Evolutionary conservation across 1,140 invertebrate species (phyloP).

Genomic region (Pogonomyrmex californicus): DNA sequence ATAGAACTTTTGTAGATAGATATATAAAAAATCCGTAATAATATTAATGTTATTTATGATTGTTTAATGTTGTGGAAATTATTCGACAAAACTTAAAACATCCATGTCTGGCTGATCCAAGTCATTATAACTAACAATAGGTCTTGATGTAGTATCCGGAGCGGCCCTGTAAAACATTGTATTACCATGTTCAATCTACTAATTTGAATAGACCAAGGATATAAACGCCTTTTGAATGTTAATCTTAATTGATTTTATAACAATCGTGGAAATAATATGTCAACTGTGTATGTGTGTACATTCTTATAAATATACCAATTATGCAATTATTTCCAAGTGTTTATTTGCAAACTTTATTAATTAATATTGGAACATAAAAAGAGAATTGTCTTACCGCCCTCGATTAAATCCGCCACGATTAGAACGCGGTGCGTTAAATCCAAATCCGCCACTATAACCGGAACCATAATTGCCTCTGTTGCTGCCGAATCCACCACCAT

Average conservation of each 20-base stretch:
- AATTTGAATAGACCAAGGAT: neutral
- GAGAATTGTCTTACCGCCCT: constrained; percentile 83
- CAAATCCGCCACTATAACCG: constrained; percentile 83
- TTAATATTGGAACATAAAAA: neutral
- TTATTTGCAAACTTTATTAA: neutral
- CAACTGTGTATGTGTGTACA: neutral
- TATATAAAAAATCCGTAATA: constrained; percentile 26
- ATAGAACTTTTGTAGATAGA: neutral
- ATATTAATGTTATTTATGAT: neutral
- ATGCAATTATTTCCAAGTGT: neutral
- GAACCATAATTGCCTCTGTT: constrained; percentile 81
- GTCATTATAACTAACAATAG: constrained; percentile 94
- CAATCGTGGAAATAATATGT: neutral
- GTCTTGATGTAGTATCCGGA: constrained; percentile 89
- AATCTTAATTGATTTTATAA: neutral
- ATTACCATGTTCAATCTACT: constrained; percentile 53
- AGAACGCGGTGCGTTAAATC: constrained; percentile 83
- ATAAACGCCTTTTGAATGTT: constrained; percentile 12
- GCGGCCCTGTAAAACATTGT: constrained; percentile 88
- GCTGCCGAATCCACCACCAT: constrained; percentile 80
- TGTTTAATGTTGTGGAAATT: neutral
- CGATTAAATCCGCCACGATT: constrained; percentile 86
- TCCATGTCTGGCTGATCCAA: constrained; percentile 93
- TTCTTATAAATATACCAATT: neutral
- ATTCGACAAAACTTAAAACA: constrained; percentile 87